phyloP scores from a whole-genome alignment of 2,888 invertebrate species.

The Netelia virgata region DNA sequence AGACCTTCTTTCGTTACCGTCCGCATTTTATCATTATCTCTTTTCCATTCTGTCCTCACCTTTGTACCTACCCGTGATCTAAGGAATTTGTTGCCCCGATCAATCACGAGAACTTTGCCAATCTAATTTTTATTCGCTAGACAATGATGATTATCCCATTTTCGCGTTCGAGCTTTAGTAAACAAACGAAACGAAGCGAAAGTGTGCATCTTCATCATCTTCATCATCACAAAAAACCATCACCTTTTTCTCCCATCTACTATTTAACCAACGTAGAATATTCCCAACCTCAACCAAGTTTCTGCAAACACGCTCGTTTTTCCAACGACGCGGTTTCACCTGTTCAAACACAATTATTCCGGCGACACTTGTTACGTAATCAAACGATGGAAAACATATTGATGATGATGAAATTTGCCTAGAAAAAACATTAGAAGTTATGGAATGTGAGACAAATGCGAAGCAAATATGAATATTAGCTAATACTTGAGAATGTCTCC shows the following conservation, averaged over 20 bases:
- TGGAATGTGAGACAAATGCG: too few relatives aligned
- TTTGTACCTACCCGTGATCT: background rate
- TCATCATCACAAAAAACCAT: too few relatives aligned
- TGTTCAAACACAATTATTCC: background rate
- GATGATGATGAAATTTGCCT: too few relatives aligned
- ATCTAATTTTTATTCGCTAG: conserved; percentile 21
- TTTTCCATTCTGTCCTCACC: conserved; percentile 2
- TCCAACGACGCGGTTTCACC: background rate
- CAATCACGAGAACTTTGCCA: background rate
- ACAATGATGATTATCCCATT: background rate
- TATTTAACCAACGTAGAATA: too few relatives aligned
- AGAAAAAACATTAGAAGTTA: too few relatives aligned
- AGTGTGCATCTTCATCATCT: conserved; percentile 65
- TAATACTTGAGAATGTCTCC: too few relatives aligned
- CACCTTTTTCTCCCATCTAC: too few relatives aligned
- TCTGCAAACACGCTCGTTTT: too few relatives aligned
- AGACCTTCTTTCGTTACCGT: background rate
- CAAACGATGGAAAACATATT: too few relatives aligned
- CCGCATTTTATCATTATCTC: conserved; percentile 20
- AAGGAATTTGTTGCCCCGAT: conserved; percentile 7
- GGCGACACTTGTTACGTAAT: background rate
- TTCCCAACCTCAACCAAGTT: too few relatives aligned
- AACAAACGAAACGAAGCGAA: conserved; percentile 21
- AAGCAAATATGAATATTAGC: too few relatives aligned
- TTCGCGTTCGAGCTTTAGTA: conserved; percentile 20